A percentile compares a stretch with the other conserved stretches of the same genome.
Evolutionary conservation across 1,140 invertebrate species (phyloP).

Genomic region (Diabrotica undecimpunctata): DNA sequence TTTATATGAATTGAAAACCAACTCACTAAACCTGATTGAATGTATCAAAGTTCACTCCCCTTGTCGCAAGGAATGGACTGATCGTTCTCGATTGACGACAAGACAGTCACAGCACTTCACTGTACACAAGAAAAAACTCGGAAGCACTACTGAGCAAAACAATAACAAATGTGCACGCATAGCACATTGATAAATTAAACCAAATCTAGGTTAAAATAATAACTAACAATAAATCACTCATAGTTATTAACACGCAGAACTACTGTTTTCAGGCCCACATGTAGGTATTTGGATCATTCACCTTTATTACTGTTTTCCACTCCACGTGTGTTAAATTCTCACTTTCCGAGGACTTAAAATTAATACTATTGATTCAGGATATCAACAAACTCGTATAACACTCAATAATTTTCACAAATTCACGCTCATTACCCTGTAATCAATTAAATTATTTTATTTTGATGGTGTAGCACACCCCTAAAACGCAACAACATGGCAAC

Average conservation of each 20-base stretch:
- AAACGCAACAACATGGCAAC: constrained; percentile 19
- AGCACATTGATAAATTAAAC: neutral
- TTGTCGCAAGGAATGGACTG: constrained; percentile 17
- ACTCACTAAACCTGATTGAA: constrained; percentile 9
- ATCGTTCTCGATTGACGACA: constrained; percentile 14
- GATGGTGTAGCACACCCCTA: constrained; percentile 20
- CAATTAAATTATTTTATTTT: constrained; percentile 1
- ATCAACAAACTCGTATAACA: constrained; percentile 4
- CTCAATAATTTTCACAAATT: constrained; percentile 3
- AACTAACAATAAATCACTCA: constrained; percentile 7
- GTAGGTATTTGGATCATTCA: constrained; percentile 21
- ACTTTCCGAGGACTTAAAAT: neutral
- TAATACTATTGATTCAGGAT: neutral
- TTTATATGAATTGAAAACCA: neutral
- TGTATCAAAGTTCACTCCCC: constrained; percentile 20
- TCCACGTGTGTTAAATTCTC: constrained; percentile 19
- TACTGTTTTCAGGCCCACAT: constrained; percentile 12
- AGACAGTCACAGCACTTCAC: constrained; percentile 5
- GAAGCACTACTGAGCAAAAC: constrained; percentile 9
- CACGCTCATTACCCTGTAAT: neutral
- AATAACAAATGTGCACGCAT: constrained; percentile 15
- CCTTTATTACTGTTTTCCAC: constrained; percentile 12
- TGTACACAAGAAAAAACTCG: constrained; percentile 10
- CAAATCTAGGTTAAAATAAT: constrained; percentile 4
- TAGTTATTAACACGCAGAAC: neutral